Base-by-base conservation (phyloP, 2,113 vertebrate species). In the Thomomys bottae region DNA sequence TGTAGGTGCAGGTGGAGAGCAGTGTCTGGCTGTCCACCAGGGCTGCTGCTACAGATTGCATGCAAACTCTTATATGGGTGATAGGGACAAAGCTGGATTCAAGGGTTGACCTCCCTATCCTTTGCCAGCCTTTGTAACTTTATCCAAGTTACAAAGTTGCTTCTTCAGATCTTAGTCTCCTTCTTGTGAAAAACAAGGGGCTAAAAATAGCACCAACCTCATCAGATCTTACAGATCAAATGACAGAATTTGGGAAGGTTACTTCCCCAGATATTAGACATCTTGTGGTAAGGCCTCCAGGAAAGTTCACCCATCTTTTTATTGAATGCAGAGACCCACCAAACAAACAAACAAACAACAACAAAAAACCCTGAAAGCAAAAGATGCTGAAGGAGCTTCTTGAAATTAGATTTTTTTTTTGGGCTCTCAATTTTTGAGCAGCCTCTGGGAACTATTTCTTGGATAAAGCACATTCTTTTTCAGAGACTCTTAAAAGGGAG, bases 371-470 rank as follows among this genome's bases (percentile, higher is more conserved):
- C 34, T 18, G 38, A 84, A 85, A 45, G 67, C 23, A 32, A 83
- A 87, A 85, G 66, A 64, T 68, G 40, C 81, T 66, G 67, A 75
- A 66, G 87, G 71, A 93, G 42, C 72, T 68, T 79, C 40, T 92
- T 64, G 87, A 87, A 95, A 63, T 77, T 77, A 88, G 73, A 30
- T 38, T 73, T 68, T 79, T 12, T 49, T 8, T 49, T 12, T 49
- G 45, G 9, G n/a, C n/a, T n/a, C n/a, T n/a, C n/a, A 11, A 45
- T 45, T 45, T 86, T 84, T 17, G 32, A 66, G 59, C 36, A 63
- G 34, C 75, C 82, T 89, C 93, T 87, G 72, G 89, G 42, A 87
- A 91, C 84, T 80, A 36, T 89, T 92, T 90, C 66, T 83, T 81
- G 66, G 57, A 88, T 87, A 87, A 91, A 93, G 63, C 30, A 59